Conservation (phyloP, 2,888 invertebrate genomes). For the Antitype chi region DNA sequence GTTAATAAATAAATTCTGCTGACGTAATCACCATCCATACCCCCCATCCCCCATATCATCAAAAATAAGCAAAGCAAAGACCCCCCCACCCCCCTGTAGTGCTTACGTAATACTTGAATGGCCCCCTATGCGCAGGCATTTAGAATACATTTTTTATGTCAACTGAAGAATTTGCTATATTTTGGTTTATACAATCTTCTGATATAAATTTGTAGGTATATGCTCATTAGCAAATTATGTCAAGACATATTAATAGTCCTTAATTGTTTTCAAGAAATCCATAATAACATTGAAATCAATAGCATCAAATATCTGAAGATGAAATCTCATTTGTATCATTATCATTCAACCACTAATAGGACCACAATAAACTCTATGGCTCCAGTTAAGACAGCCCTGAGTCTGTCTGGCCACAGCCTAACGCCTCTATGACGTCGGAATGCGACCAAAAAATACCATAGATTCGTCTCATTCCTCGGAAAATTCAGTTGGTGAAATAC, state of each 20-base stretch:
- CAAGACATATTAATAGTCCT: background rate
- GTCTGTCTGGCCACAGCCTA: background rate
- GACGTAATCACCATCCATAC: too few species aligned
- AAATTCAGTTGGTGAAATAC: conserved; percentile 57
- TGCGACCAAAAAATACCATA: conserved; percentile 48
- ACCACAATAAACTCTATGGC: background rate
- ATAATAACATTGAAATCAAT: background rate
- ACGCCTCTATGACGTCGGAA: conserved; percentile 26
- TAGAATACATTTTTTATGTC: background rate
- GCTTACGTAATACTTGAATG: too few species aligned
- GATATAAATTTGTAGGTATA: background rate
- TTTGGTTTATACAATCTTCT: background rate
- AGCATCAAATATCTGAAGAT: conserved; percentile 8
- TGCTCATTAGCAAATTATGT: too few species aligned
- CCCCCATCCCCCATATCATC: too few species aligned
- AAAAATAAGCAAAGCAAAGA: too few species aligned
- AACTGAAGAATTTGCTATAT: background rate
- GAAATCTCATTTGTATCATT: conserved; percentile 1
- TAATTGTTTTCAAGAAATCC: background rate
- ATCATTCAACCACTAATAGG: conserved; percentile 30
- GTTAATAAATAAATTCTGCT: too few species aligned
- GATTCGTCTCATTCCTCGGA: conserved; percentile 41
- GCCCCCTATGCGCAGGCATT: too few species aligned
- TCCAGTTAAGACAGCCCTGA: too few species aligned
- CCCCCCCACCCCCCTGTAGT: too few species aligned